Percentiles rank a stretch among this genome's conserved stretches.
These are phyloP conservation scores for Rotaria magnacalcarata DNA, from an alignment of 2,888 invertebrate genomes.

Conservation along the genomic window DNA sequence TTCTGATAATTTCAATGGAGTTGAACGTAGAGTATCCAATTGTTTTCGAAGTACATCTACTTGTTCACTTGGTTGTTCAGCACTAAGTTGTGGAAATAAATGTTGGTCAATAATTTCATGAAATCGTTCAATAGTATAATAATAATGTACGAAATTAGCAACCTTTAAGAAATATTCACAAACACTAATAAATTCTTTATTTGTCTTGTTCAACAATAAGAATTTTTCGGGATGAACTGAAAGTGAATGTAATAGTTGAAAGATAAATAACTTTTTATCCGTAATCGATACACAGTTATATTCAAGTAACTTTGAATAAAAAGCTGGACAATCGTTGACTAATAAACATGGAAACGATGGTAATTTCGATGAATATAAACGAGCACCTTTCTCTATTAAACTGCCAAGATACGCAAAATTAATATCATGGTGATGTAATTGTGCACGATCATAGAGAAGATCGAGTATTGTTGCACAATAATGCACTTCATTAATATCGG, in stretches of 20 bases:
- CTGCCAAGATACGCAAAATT: neutral
- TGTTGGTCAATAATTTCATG: neutral
- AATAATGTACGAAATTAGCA: neutral
- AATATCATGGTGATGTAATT: neutral
- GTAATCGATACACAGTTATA: neutral
- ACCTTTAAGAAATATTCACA: neutral
- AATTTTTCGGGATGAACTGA: neutral
- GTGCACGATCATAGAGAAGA: neutral
- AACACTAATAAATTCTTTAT: neutral
- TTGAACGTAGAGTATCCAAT: neutral
- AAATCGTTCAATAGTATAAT: neutral
- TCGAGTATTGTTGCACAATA: neutral
- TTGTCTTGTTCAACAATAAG: neutral
- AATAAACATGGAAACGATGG: neutral
- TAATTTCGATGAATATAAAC: neutral
- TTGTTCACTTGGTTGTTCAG: conserved; percentile 16
- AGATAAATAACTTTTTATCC: neutral
- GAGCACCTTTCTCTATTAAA: neutral
- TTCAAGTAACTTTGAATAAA: neutral
- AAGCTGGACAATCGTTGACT: neutral
- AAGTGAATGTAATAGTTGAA: neutral
- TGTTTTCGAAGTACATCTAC: neutral
- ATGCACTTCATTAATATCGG: conserved; percentile 27
- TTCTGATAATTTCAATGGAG: conserved; percentile 1
- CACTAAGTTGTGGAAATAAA: neutral